Base-by-base conservation (phyloP, 2,888 invertebrate genomes). In the Salticus scenicus region DNA sequence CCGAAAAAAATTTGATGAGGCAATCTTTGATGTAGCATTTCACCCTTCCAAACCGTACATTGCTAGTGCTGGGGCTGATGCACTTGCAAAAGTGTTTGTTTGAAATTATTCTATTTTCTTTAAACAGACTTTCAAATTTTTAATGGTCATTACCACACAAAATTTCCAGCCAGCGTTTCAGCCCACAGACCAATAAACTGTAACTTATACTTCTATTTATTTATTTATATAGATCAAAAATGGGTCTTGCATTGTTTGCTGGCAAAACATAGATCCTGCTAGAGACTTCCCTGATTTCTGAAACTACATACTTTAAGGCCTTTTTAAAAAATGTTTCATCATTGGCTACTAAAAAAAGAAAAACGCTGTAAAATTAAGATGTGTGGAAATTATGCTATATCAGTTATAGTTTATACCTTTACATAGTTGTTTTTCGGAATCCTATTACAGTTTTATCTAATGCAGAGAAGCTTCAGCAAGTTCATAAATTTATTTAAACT, bases 1-100 rank as follows among this genome's bases (percentile, higher is more conserved):
- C 93, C 95, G 99, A 90, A 99, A 99, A 93, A 99, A 99, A 93
- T 98, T 98, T 93, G 99, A 99, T 92, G 98, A 99, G 93, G 97
- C 98, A 92, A 99, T 99, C 93, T 94, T 98, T 91, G 98, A 98
- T 92, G 99, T 99, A 89, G 98, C 99, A 90, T 99, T 99, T 94
- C 99, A 99, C 93, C 98, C 99, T 90, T 95, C 98, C 90, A 96
- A 98, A 93, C 98, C 98, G 89, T 98, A 97, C 92, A 98, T 99
- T 91, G 99, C 99, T 89, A 98, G 98, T 92, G 98, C 98, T 89
- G 99, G 99, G 90, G 98, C 99, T 89, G 99, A 99, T 93, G 98
- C 97, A 87, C 94, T 99, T 91, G 98, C 98, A 91, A 99, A 99
- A 94, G 98, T 99, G 91, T 99, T 98, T 93, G 97, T 97, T 92